Evolutionary conservation across 2,797 vertebrate species (phyloP), one percentile per base, ranked within the genome.

Genomic region (Enteromius thamalakanensis): DNA sequence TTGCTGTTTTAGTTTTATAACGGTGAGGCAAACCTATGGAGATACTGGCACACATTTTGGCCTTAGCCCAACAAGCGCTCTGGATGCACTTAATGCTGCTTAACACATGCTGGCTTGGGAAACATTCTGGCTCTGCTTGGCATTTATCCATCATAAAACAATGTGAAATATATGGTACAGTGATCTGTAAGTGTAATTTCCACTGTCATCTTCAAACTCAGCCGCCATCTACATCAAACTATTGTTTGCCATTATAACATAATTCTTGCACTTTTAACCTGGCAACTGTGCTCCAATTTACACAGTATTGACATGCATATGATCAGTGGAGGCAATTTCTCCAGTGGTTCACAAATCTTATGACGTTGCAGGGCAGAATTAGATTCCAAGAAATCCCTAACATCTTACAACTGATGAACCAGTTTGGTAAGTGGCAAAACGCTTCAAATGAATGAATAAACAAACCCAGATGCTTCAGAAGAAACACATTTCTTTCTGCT

Each of bases 391-490:
- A 51, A 40, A 81, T 75, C 40, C 10, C 51, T 42, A n/a, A 42
- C 40, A 32, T 32, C 6, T 51, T 34, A 34, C 19, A 49, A 51
- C 26, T 67, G 76, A 65, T 69, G 55, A 72, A 49, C 26, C 40
- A 32, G 55, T 21, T 15, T 37, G 37, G 42, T 58, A 55, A 60
- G 17, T 42, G 6, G 15, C 4, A 47, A 62, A 81, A 49, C 7
- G 5, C 8, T 32, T 64, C 49, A 72, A 49, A 81, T 23, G 26
- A 40, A 42, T 51, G 10, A 26, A 76, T 32, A 65, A 82, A 67
- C 80, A 82, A 40, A 49, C 32, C 45, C 70, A 76, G 47, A 76
- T 67, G 58, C 72, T 40, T 34, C 47, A 34, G n/a, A 67, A 67
- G 32, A 67, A 64, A 74, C 23, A 55, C 17, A 55, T 65, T 26